Conservation (phyloP, 2,888 invertebrate species). For the Agrotis exclamationis region DNA sequence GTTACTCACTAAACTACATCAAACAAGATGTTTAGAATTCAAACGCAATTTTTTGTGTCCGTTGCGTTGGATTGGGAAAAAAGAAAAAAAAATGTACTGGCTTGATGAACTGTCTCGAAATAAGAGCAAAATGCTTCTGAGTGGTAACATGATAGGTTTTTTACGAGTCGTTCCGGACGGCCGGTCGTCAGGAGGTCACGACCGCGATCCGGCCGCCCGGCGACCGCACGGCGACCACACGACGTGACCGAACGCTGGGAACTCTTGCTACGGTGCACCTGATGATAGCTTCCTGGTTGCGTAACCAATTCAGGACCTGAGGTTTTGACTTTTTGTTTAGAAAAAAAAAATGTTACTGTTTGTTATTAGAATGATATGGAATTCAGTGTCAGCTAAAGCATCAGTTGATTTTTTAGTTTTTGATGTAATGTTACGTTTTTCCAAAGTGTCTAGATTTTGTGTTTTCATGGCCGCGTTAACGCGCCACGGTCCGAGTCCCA, state of each 20-base stretch:
- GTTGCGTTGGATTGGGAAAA: conserved; percentile 57
- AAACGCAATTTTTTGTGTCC: conserved; percentile 59
- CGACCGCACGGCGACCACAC: conserved; percentile 69
- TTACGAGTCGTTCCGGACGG: conserved; percentile 79
- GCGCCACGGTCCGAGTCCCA: too few relatives aligned
- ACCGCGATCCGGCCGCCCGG: conserved; percentile 68
- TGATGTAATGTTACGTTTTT: background rate
- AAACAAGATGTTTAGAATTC: conserved; percentile 59
- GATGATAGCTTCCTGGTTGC: conserved; percentile 77
- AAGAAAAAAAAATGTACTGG: conserved; percentile 57
- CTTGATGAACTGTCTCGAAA: conserved; percentile 80
- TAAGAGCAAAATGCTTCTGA: conserved; percentile 77
- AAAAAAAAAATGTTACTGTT: conserved; percentile 15
- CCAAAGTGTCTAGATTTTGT: too few relatives aligned
- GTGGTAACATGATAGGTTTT: conserved; percentile 83
- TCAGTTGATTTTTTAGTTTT: background rate
- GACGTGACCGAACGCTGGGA: conserved; percentile 83
- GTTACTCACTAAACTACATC: conserved; percentile 55
- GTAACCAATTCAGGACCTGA: conserved; percentile 54
- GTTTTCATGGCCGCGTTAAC: too few relatives aligned
- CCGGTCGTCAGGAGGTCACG: conserved; percentile 78
- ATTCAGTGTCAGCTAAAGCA: background rate
- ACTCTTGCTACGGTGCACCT: conserved; percentile 71
- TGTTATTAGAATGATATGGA: conserved; percentile 5
- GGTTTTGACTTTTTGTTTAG: conserved; percentile 29